Evolutionary conservation across 1,140 invertebrate genomes (phyloP), one percentile per base, ranked within the genome.

Genomic region (Choristoneura fumiferana): DNA sequence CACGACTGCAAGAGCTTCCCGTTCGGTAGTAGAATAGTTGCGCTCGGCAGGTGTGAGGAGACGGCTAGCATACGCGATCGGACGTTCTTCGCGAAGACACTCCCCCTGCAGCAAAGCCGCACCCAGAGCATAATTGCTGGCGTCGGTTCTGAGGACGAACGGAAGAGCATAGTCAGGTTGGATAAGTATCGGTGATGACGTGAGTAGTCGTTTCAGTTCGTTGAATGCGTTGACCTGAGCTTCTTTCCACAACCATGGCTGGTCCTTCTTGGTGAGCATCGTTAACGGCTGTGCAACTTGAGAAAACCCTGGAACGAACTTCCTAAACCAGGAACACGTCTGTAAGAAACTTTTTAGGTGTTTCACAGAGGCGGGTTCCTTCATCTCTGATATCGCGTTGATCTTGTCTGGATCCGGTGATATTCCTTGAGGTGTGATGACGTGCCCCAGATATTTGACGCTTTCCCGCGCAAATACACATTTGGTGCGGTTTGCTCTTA

Each of bases 271-370:
- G 5, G 75, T 67, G 9, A 90, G 54, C 4, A 63, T 53, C 8
- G 72, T 83, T 5, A 91, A 55, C 0, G 83, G 83, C 54, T 72
- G 63, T 0, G 89, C 75, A 9, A 78, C 67, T n/a, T 76, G 29
- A 0, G 84, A 64, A 60, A 84, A 90, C 8, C 76, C 12, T 10
- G 64, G 63, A 9, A 90, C 74, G 55, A 90, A 90, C 37, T 73
- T 58, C 8, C 87, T 39, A 56, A 86, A 90, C 76, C 69, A 81
- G 0, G 73, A 73, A 35, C 65, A 71, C 0, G 76, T 77, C 57
- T 78, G 76, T 3, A 76, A 17, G 55, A 80, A 80, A 4, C n/a
- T 64, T 34, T 57, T 53, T 8, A 81, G 45, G 35, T 82, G 52
- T 39, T 73, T 29, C 22, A 29, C 22, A 29, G 22, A 29, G 2